A percentile compares a stretch with the other conserved stretches of the same genome.
Conservation (phyloP, 2,888 invertebrate genomes). For the Thalpophila matura region DNA sequence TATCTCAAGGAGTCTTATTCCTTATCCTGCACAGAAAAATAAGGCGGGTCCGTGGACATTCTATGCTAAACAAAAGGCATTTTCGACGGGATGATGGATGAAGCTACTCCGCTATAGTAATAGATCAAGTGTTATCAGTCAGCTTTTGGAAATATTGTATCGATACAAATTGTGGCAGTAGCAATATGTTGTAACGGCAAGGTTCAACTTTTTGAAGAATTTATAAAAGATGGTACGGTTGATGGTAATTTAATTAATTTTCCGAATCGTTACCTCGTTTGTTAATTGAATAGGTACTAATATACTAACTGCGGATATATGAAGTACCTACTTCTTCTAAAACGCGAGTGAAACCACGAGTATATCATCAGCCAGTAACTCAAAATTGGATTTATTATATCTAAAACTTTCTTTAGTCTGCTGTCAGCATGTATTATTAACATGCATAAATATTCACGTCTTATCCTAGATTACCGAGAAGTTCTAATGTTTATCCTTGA, state of each 20-base stretch:
- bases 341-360: too few species aligned
- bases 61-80: constrained; percentile 75
- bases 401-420: constrained; percentile 24
- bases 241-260: constrained; percentile 1
- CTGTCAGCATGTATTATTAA: constrained; percentile 27
- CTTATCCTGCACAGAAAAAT: constrained; percentile 69
- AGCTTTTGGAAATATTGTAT: constrained; percentile 53
- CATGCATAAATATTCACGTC: constrained; percentile 54
- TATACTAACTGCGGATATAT: too few species aligned
- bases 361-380: too few species aligned
- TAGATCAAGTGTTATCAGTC: constrained; percentile 65
- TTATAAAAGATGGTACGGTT: too few species aligned
- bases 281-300: too few species aligned
- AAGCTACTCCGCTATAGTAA: constrained; percentile 64
- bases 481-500: constrained; percentile 50
- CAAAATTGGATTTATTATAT: too few species aligned
- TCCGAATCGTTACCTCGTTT: too few species aligned
- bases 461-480: constrained; percentile 50
- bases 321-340: too few species aligned
- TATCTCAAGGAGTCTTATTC: constrained; percentile 71
- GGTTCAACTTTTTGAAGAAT: neutral
- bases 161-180: constrained; percentile 61
- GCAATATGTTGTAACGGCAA: neutral
- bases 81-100: constrained; percentile 75
- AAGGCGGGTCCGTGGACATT: constrained; percentile 66